Percentiles rank a stretch among this genome's conserved stretches.
Conservation (phyloP, 2,113 vertebrate species). For the Butastur rufipennis region DNA sequence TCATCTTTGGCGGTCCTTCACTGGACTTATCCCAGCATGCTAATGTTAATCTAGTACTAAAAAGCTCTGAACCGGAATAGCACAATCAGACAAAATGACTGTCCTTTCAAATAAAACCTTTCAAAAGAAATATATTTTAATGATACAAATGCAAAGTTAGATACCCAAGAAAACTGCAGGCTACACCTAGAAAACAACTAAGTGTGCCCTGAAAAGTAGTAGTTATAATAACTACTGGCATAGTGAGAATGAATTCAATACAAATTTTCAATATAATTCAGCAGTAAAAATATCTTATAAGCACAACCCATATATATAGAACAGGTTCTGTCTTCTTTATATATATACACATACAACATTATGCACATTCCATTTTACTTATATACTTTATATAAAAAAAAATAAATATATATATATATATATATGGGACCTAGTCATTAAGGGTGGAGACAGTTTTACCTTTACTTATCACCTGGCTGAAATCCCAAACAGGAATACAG, state of each 20-base stretch:
- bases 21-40: background rate
- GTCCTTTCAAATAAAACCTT: background rate
- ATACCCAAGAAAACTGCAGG: background rate
- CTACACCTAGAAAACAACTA: background rate
- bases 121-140: background rate
- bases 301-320: background rate
- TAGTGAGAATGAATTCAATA: background rate
- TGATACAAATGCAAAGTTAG: background rate
- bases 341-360: background rate
- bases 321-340: background rate
- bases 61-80: background rate
- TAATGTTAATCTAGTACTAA: background rate
- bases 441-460: background rate
- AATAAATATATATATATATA: too few relatives aligned
- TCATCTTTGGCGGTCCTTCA: background rate
- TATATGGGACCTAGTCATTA: background rate
- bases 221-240: background rate
- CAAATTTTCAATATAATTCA: background rate
- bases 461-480: background rate
- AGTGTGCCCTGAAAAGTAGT: background rate
- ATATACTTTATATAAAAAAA: background rate
- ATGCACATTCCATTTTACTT: background rate
- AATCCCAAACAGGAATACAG: background rate
- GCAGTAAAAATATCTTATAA: background rate
- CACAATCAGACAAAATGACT: background rate